Conservation (phyloP, 2,113 vertebrate species). For the Tragelaphus buxtoni region DNA sequence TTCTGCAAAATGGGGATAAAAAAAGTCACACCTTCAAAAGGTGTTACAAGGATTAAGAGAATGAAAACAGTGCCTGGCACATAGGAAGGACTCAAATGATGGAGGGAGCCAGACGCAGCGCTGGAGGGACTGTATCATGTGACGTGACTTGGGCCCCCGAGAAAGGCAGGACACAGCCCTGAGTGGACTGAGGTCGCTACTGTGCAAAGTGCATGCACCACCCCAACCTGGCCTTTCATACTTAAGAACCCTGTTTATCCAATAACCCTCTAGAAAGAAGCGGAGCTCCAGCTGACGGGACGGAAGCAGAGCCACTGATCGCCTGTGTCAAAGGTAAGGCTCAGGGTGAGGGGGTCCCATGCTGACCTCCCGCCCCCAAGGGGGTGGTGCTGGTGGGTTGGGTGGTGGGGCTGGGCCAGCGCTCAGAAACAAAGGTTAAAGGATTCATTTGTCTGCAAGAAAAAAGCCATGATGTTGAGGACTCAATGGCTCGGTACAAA, state of each 20-base stretch:
- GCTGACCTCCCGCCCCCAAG: neutral
- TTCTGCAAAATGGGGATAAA: neutral
- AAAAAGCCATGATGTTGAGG: neutral
- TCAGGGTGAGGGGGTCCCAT: neutral
- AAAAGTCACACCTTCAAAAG: neutral
- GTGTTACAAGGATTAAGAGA: neutral
- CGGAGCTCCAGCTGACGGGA: neutral
- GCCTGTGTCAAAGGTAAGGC: conserved; percentile 16
- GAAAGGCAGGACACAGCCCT: fast-evolving
- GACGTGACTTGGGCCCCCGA: fast-evolving
- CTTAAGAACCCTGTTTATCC: neutral
- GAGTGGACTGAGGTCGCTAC: fast-evolving
- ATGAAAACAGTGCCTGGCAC: neutral
- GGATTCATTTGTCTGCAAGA: neutral
- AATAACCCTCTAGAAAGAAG: conserved; percentile 22
- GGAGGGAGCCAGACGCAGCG: fast-evolving
- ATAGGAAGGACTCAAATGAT: fast-evolving
- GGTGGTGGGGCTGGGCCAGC: fast-evolving
- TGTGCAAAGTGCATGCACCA: fast-evolving
- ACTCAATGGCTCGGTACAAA: neutral
- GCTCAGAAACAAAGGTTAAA: neutral
- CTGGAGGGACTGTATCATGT: fast-evolving
- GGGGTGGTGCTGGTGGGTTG: fast-evolving
- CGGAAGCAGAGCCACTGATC: neutral
- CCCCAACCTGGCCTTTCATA: fast-evolving